Evolutionary conservation across 2,888 invertebrate species (phyloP).

Genomic region (Noctua janthe): DNA sequence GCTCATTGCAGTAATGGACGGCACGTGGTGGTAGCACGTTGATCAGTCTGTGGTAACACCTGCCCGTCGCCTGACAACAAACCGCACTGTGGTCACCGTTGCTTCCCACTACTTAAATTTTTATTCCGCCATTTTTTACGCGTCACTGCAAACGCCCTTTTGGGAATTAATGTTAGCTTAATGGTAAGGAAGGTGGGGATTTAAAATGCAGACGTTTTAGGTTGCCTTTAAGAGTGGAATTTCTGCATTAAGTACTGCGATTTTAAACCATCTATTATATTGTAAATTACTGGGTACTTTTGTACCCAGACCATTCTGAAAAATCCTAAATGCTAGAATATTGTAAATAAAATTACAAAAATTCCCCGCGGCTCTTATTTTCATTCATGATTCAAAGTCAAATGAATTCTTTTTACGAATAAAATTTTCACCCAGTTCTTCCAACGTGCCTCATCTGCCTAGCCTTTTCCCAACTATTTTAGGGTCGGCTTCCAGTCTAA

Average conservation of each 20-base stretch:
- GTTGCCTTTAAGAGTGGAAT: not conserved
- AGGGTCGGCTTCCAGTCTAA: too few relatives aligned
- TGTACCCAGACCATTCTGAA: not conserved
- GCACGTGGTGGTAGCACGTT: constrained; percentile 50
- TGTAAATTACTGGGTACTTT: not conserved
- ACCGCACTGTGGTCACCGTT: constrained; percentile 52
- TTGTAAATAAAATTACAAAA: not conserved
- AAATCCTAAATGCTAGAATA: not conserved
- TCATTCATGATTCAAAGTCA: not conserved
- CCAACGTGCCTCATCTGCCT: not conserved
- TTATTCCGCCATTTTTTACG: constrained; percentile 16
- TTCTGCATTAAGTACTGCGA: not conserved
- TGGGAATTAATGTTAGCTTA: constrained; percentile 1
- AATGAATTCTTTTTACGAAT: not conserved
- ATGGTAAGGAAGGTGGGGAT: not conserved
- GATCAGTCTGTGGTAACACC: constrained; percentile 51
- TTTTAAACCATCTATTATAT: not conserved
- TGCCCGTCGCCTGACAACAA: constrained; percentile 44
- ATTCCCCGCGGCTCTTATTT: not conserved
- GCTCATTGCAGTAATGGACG: constrained; percentile 59
- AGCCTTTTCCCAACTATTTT: too few relatives aligned
- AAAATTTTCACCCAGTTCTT: not conserved
- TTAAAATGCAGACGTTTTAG: constrained; percentile 16
- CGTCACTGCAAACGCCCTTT: not conserved
- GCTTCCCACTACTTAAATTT: constrained; percentile 38